Conservation (phyloP, 37 sponge, comb jelly and placozoan species). For the Mnemiopsis leidyi region DNA sequence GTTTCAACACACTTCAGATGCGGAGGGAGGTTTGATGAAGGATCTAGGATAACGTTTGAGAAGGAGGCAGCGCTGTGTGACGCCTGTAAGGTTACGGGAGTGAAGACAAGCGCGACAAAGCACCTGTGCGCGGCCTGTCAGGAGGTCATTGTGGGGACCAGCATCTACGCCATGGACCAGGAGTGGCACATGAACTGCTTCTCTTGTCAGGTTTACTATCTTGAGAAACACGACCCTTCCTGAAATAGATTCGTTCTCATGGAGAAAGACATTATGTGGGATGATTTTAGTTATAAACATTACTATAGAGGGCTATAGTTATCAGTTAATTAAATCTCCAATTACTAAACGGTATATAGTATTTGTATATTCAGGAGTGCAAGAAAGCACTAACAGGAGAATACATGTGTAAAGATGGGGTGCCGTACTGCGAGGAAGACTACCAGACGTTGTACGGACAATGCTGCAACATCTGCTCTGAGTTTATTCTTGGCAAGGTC, state of each 20-base stretch:
- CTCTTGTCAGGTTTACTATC: background rate
- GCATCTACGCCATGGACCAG: slow-evolving; percentile 33
- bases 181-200: slow-evolving; percentile 44
- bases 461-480: slow-evolving; percentile 33
- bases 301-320: too few species aligned
- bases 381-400: background rate
- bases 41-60: slow-evolving; percentile 29
- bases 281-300: too few species aligned
- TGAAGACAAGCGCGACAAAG: background rate
- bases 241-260: too few species aligned
- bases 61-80: background rate
- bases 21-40: slow-evolving; percentile 32
- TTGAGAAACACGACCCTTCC: too few species aligned
- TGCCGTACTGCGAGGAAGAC: slow-evolving; percentile 33
- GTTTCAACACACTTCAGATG: slow-evolving; percentile 2
- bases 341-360: too few species aligned
- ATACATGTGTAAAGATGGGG: slow-evolving; percentile 32
- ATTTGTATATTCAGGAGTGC: background rate
- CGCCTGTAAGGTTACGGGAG: background rate
- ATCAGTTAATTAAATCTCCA: too few species aligned
- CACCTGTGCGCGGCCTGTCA: background rate
- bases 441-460: background rate
- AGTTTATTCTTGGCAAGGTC: slow-evolving; percentile 21
- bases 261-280: too few species aligned
- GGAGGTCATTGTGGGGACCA: slow-evolving; percentile 11